Percentiles rank a stretch among this genome's conserved stretches.
Conservation (phyloP, 2,888 invertebrate genomes). For the Amblyjoppa proteus region DNA sequence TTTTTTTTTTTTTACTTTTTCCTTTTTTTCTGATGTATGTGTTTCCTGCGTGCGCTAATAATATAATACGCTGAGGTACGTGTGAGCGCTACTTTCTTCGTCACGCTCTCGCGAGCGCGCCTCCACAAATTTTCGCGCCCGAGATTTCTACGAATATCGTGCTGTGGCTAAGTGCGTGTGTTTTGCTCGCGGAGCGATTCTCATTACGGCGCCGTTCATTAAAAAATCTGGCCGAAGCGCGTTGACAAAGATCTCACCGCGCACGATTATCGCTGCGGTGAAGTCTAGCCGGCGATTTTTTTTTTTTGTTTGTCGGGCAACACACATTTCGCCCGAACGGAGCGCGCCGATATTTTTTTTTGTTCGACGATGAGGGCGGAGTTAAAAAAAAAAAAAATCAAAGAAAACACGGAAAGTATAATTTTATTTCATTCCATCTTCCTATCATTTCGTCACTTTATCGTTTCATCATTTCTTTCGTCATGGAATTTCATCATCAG, state of each 20-base stretch:
- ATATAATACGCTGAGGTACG: constrained; percentile 31
- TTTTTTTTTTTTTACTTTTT: neutral
- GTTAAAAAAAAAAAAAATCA: too few species aligned
- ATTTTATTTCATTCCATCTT: too few species aligned
- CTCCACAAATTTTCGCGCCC: constrained; percentile 60
- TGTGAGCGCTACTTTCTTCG: constrained; percentile 67
- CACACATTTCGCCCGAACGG: neutral
- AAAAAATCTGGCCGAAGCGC: constrained; percentile 8
- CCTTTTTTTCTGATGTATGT: neutral
- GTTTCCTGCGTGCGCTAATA: constrained; percentile 26
- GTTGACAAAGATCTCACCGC: constrained; percentile 14
- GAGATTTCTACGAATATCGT: constrained; percentile 60
- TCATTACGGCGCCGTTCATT: constrained; percentile 33
- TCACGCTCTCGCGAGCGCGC: constrained; percentile 67
- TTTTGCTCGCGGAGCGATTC: constrained; percentile 6
- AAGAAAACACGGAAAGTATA: too few species aligned
- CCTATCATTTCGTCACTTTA: too few species aligned
- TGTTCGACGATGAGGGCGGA: too few species aligned
- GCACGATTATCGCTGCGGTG: constrained; percentile 7
- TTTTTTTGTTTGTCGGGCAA: neutral
- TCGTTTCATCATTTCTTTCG: too few species aligned
- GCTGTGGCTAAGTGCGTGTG: constrained; percentile 13
- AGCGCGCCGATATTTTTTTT: too few species aligned
- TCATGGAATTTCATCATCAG: too few species aligned
- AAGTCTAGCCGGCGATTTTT: neutral